A percentile compares a stretch with the other conserved stretches of the same genome.
Conservation (phyloP, 2,888 invertebrate genomes). For the Drosophila niveifrons region DNA sequence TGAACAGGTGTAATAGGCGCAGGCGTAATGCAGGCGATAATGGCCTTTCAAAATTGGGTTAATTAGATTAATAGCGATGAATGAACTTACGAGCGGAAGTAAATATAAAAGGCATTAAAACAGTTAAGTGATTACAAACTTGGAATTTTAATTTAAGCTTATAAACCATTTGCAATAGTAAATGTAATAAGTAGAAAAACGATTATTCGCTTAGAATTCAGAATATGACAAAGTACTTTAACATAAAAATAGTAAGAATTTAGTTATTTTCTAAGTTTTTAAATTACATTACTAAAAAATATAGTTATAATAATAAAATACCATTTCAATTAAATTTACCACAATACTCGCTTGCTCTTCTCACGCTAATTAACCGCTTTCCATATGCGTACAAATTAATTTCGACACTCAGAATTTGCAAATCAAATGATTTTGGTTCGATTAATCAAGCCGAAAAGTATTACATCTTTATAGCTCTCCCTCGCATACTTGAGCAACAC, state of each 20-base stretch:
- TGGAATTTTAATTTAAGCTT: neutral
- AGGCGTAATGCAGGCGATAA: slow-evolving; percentile 10
- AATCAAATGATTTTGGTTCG: slow-evolving; percentile 55
- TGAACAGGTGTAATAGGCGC: slow-evolving; percentile 6
- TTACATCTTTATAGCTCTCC: slow-evolving; percentile 10
- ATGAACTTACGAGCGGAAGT: slow-evolving; percentile 9
- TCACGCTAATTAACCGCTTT: slow-evolving; percentile 26
- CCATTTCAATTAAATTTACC: neutral
- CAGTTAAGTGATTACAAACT: neutral
- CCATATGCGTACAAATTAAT: slow-evolving; percentile 24
- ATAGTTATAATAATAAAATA: neutral
- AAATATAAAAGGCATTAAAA: neutral
- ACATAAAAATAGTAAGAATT: too few relatives aligned
- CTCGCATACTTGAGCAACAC: slow-evolving; percentile 14
- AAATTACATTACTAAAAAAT: too few relatives aligned
- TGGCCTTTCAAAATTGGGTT: slow-evolving; percentile 4
- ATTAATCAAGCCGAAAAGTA: slow-evolving; percentile 25
- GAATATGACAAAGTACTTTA: too few relatives aligned
- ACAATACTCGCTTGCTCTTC: slow-evolving; percentile 17
- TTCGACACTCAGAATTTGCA: slow-evolving; percentile 58
- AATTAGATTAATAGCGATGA: slow-evolving; percentile 1
- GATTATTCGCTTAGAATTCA: too few relatives aligned
- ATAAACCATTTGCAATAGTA: too few relatives aligned
- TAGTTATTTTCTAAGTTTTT: too few relatives aligned
- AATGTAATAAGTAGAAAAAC: too few relatives aligned